Conservation (phyloP, 2,797 vertebrate genomes). For the Xenopus petersii region DNA sequence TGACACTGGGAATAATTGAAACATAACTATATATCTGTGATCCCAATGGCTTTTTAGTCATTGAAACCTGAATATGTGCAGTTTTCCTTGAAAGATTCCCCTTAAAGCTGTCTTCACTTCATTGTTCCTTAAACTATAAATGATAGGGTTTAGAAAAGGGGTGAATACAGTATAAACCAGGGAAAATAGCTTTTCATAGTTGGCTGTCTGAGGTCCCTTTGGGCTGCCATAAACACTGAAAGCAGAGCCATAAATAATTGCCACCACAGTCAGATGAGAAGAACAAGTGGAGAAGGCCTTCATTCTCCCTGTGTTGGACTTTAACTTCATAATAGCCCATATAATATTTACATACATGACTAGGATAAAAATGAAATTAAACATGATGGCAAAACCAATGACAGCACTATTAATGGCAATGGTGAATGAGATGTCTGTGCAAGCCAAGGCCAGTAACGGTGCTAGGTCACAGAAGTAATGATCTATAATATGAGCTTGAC, state of each 20-base stretch:
- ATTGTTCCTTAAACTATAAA: slow-evolving; percentile 59
- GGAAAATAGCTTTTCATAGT: slow-evolving; percentile 52
- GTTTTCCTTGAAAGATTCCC: slow-evolving; percentile 19
- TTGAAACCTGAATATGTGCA: background rate
- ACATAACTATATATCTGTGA: no score
- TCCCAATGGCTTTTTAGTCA: no score
- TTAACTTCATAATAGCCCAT: slow-evolving; percentile 43
- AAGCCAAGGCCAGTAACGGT: slow-evolving; percentile 52
- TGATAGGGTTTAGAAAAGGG: slow-evolving; percentile 57
- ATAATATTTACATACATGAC: slow-evolving; percentile 53
- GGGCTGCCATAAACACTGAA: slow-evolving; percentile 56
- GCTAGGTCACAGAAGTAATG: slow-evolving; percentile 58
- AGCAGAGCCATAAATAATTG: slow-evolving; percentile 53
- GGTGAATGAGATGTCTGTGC: slow-evolving; percentile 41
- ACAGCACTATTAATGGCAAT: slow-evolving; percentile 44
- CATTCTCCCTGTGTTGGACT: slow-evolving; percentile 40
- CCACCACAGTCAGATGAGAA: slow-evolving; percentile 53
- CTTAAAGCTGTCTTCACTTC: slow-evolving; percentile 53
- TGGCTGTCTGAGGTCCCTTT: slow-evolving; percentile 39
- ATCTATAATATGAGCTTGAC: slow-evolving; percentile 34
- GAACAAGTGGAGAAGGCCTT: slow-evolving; percentile 57
- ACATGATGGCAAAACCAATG: slow-evolving; percentile 47
- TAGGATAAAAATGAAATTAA: slow-evolving; percentile 50
- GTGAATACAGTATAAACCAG: slow-evolving; percentile 52
- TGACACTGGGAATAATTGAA: no score